Base-by-base conservation (phyloP, 2,797 vertebrate genomes). In the Helostoma temminkii region DNA sequence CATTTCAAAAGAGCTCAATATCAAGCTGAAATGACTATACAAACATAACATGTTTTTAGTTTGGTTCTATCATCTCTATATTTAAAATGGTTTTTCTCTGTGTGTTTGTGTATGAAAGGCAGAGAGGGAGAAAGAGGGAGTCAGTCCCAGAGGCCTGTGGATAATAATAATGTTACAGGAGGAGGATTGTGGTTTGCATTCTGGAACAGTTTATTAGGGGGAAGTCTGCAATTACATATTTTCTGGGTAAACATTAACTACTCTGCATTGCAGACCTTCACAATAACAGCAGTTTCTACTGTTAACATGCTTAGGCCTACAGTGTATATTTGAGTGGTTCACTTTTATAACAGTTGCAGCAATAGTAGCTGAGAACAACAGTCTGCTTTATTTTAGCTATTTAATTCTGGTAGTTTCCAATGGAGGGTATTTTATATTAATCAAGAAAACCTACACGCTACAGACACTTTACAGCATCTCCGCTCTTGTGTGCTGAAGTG, bases 161-260 rank as follows among this genome's bases (percentile, higher is more conserved):
- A 94, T 95, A 94, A 94, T 95, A 92, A 95, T 87, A 95, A 91
- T 82, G 80, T 89, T 74, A 78, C 76, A 86, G 77, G 76, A 83
- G 90, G 85, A 84, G 89, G 92, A 93, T 84, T 92, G 93, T 93
- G 94, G 94, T 89, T 90, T 88, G 74, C 30, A 67, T 92, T 92
- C 93, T 94, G 94, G 91, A 93, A 93, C 90, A 84, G 91, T 95
- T 96, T 95, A 95, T 93, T 94, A 94, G 92, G 92, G 94, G 95
- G 95, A 96, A 95, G 95, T 95, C 94, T 73, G 70, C 93, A 95
- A 95, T 95, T 95, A 94, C 95, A 95, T 94, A 94, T 94, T 86
- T 95, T 95, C 94, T 95, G 93, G 94, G 94, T 94, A 95, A 96
- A 96, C 94, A 95, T 94, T 94, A 96, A 96, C 95, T 93, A 90